These are phyloP conservation scores for Phengaris alcon DNA, from an alignment of 2,888 invertebrate genomes.

Conservation along the genomic window DNA sequence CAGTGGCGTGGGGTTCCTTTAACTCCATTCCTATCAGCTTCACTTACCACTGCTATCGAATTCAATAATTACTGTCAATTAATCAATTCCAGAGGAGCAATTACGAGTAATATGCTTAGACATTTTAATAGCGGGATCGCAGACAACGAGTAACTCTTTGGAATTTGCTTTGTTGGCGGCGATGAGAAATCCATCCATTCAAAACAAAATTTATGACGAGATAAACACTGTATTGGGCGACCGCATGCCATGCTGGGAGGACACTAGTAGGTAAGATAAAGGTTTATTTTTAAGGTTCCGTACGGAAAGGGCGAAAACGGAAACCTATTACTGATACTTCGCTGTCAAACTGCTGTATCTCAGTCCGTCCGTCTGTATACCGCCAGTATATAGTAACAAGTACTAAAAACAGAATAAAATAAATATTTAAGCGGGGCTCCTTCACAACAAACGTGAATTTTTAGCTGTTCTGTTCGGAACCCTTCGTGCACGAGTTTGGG, in stretches of 20 bases:
- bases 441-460: too few relatives aligned
- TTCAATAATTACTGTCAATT: not conserved
- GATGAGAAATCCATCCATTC: constrained; percentile 77
- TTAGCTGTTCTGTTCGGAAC: too few relatives aligned
- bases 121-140: constrained; percentile 85
- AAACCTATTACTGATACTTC: too few relatives aligned
- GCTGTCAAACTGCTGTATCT: too few relatives aligned
- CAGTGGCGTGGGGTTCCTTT: too few relatives aligned
- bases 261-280: constrained; percentile 51
- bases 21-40: too few relatives aligned
- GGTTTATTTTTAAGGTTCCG: not conserved
- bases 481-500: too few relatives aligned
- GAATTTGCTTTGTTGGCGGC: constrained; percentile 80
- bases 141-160: constrained; percentile 83
- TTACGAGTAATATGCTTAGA: constrained; percentile 80
- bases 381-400: too few relatives aligned
- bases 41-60: not conserved
- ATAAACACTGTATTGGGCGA: constrained; percentile 77
- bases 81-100: constrained; percentile 58
- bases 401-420: too few relatives aligned
- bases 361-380: too few relatives aligned
- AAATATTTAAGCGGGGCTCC: too few relatives aligned
- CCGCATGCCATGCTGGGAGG: constrained; percentile 56
- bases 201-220: constrained; percentile 81
- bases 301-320: too few relatives aligned